Conservation (phyloP, 1,140 invertebrate genomes). For the Sesamia nonagrioides region DNA sequence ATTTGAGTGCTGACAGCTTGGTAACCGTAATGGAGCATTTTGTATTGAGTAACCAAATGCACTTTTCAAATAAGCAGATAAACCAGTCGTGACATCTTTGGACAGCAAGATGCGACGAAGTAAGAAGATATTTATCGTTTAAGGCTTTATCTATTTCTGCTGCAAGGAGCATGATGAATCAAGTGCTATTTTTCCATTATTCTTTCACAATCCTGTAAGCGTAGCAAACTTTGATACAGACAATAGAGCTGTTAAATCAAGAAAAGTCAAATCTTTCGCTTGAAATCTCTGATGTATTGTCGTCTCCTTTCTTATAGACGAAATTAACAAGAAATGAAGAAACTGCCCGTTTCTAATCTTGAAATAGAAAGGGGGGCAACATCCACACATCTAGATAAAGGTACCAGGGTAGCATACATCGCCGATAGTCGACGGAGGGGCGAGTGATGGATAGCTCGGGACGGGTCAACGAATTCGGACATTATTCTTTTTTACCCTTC, state of each 20-base stretch:
- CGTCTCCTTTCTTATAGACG: conserved; percentile 29
- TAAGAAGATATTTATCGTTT: background rate
- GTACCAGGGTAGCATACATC: conserved; percentile 70
- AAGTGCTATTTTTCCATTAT: no score
- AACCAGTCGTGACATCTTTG: background rate
- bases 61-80: background rate
- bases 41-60: conserved; percentile 16
- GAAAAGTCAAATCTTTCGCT: conserved; percentile 8
- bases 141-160: no score
- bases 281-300: conserved; percentile 30
- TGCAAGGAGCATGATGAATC: no score
- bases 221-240: background rate
- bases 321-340: conserved; percentile 63
- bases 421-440: conserved; percentile 78
- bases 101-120: background rate
- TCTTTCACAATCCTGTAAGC: no score
- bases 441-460: conserved; percentile 91
- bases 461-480: conserved; percentile 92
- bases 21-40: conserved; percentile 36
- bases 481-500: conserved; percentile 91
- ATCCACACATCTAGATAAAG: conserved; percentile 79
- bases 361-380: conserved; percentile 70
- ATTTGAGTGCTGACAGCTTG: conserved; percentile 45
- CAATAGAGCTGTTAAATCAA: background rate
- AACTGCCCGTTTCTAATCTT: conserved; percentile 71